Percentiles rank a stretch among this genome's conserved stretches.
These are phyloP conservation scores for Pygoscelis adeliae DNA, from an alignment of 2,113 vertebrate species.

Conservation along the genomic window DNA sequence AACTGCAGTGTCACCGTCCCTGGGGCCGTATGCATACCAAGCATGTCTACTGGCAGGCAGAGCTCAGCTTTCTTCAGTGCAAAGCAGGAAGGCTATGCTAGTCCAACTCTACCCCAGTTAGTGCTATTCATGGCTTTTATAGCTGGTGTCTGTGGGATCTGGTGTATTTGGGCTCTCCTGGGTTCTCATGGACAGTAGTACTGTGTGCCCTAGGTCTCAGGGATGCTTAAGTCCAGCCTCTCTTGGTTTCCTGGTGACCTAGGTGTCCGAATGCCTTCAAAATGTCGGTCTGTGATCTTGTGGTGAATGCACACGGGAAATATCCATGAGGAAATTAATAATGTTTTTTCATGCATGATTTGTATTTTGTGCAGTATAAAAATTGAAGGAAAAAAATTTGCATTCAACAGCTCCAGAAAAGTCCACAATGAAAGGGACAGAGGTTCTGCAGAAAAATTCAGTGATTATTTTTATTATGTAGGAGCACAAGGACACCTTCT, in stretches of 20 bases:
- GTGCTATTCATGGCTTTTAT: rapidly evolving
- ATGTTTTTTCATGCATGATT: background rate
- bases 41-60: rapidly evolving
- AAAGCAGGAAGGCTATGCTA: background rate
- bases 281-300: background rate
- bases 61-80: background rate
- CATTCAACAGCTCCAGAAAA: background rate
- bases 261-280: background rate
- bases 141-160: background rate
- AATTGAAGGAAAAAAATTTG: background rate
- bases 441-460: background rate
- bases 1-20: background rate
- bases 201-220: background rate
- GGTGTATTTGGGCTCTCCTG: background rate
- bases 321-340: background rate
- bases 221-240: background rate
- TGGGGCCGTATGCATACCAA: rapidly evolving
- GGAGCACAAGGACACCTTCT: background rate
- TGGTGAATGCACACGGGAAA: background rate
- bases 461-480: background rate
- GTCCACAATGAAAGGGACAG: background rate
- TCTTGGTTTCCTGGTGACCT: background rate
- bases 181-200: background rate
- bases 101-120: background rate
- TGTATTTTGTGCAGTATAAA: background rate